Evolutionary conservation across 2,113 vertebrate species (phyloP).

Genomic region (Dromas ardeola): DNA sequence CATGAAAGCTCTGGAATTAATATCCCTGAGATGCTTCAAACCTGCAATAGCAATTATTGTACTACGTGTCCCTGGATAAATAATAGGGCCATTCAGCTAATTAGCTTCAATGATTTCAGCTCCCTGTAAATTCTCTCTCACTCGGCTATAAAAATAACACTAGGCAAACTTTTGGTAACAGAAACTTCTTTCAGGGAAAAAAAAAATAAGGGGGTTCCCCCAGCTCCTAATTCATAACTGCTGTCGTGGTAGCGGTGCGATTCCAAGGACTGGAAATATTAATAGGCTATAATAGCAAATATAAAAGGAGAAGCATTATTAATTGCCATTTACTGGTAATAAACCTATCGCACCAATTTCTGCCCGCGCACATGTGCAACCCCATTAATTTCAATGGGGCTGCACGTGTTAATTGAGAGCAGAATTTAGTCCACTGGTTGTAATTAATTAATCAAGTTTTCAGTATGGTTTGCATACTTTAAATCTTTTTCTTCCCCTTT

Average conservation of each 20-base stretch:
- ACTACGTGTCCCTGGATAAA: constrained; percentile 87
- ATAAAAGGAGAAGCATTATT: constrained; percentile 36
- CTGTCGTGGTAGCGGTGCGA: not conserved
- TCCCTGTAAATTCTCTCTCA: constrained; percentile 83
- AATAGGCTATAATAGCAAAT: not conserved
- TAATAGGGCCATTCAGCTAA: constrained; percentile 88
- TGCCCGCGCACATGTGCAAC: constrained; percentile 7
- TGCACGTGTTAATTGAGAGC: constrained; percentile 58
- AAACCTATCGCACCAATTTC: constrained; percentile 37
- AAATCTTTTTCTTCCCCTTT: not conserved
- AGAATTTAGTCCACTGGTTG: constrained; percentile 11
- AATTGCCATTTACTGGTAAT: constrained; percentile 51
- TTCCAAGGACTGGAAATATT: constrained; percentile 21
- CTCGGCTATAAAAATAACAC: constrained; percentile 79
- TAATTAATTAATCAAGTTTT: constrained; percentile 38
- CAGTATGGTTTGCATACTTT: not conserved
- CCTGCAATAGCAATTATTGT: constrained; percentile 89
- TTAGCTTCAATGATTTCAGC: constrained; percentile 86
- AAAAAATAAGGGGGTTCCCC: constrained; percentile 57
- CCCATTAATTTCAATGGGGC: constrained; percentile 58
- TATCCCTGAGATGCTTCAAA: constrained; percentile 87
- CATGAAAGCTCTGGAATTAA: constrained; percentile 88
- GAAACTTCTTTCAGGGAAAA: constrained; percentile 78
- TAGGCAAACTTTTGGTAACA: constrained; percentile 78
- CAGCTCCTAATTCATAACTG: constrained; percentile 63